Base-by-base conservation (phyloP, 2,797 vertebrate genomes). In the Alosa sapidissima region DNA sequence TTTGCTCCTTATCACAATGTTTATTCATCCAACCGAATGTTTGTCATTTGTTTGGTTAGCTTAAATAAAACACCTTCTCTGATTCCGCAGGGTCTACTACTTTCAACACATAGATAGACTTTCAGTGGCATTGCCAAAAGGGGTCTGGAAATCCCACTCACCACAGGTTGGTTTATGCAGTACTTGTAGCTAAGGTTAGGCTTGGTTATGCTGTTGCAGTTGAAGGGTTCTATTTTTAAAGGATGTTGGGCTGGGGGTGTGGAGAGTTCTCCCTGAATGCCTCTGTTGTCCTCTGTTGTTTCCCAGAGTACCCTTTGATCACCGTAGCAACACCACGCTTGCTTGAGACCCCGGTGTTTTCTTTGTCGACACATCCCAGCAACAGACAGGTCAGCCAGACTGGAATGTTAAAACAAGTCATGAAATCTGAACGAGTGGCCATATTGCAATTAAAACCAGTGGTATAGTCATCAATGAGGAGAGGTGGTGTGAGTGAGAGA, bases 221-320 rank as follows among this genome's bases (percentile, higher is more conserved):
- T 47, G 19, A 78, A 41, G 16, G 72, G 16, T 78, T 78, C 72
- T 78, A 16, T 78, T 78, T 78, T 78, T 78, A 78, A 75, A 75
- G 68, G 68, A 47, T 78, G 41, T 78, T 19, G 19, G 14, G 19
- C 16, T 78, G 41, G 72, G 33, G 72, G 72, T 45, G 36, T 47
- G 14, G 72, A 47, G 72, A 47, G 72, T 78, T 78, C 68, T 78
- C 41, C 36, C 72, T 78, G 72, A 78, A 47, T 78, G 72, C 72
- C 33, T 19, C 68, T 72, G 68, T 75, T 75, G 68, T 75, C 68
- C 72, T 78, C 72, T 78, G 36, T 78, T 45, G 36, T 78, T 78
- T 78, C 72, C 72, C 72, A 47, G 72, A 78, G 72, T 78, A 41
- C 41, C 72, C 72, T 78, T 78, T 78, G 72, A 78, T 78, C 72